Conservation (phyloP, 2,113 vertebrate genomes). For the Acrocephalus arundinaceus region DNA sequence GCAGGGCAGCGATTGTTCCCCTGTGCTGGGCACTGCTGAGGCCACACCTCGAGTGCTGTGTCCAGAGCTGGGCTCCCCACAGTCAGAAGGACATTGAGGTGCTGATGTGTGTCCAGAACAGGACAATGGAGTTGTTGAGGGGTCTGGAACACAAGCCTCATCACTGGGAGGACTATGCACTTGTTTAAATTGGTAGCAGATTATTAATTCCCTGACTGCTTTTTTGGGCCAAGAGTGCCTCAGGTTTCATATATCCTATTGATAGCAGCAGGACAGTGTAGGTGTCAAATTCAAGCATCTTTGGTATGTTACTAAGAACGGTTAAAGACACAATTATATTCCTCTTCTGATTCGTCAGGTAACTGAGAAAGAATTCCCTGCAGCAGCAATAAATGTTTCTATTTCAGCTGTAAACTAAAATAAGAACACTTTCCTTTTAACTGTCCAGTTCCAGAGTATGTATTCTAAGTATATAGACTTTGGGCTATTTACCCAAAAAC, state of each 20-base stretch:
- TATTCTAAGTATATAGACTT: background rate
- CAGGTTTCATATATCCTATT: background rate
- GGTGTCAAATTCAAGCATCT: background rate
- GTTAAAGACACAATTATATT: background rate
- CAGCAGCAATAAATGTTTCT: background rate
- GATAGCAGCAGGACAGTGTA: accelerated
- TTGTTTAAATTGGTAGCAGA: background rate
- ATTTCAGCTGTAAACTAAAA: background rate
- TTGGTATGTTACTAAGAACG: background rate
- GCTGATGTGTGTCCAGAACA: background rate
- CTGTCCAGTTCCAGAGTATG: background rate
- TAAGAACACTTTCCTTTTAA: background rate
- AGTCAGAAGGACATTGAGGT: background rate
- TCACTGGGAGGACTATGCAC: background rate
- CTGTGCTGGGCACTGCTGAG: background rate
- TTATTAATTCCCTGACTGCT: background rate
- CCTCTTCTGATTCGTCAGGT: background rate
- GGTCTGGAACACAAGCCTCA: background rate
- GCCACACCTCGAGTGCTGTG: accelerated
- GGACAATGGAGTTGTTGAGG: accelerated
- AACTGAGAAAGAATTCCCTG: background rate
- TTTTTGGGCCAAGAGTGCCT: background rate
- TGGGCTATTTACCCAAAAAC: background rate
- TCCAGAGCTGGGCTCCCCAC: accelerated
- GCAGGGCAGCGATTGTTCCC: background rate